Percentiles rank a stretch among this genome's conserved stretches.
Evolutionary conservation across 2,113 vertebrate species (phyloP).

Genomic region (Phoenicopterus ruber): DNA sequence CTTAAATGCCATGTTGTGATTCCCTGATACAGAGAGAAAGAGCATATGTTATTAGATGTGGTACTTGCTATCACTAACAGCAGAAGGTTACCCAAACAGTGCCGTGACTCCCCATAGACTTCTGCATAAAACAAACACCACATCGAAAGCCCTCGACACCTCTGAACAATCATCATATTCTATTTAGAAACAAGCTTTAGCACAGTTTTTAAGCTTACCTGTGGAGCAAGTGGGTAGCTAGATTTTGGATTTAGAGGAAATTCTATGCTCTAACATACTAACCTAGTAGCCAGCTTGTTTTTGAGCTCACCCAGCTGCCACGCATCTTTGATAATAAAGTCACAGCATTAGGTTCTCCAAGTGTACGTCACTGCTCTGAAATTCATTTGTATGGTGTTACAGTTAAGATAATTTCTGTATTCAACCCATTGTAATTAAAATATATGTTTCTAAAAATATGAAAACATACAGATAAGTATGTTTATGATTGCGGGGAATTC

Average conservation of each 20-base stretch:
- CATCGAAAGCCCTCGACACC: neutral
- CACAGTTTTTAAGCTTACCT: neutral
- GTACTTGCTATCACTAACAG: neutral
- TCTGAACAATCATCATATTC: neutral
- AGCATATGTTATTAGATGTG: neutral
- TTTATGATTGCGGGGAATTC: neutral
- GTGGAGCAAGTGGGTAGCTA: neutral
- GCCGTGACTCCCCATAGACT: neutral
- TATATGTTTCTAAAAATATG: fast-evolving
- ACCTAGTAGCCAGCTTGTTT: neutral
- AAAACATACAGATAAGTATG: neutral
- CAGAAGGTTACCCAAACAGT: neutral
- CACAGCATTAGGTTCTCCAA: neutral
- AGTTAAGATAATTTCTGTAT: neutral
- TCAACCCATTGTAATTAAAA: neutral
- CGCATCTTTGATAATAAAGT: neutral
- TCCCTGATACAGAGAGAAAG: neutral
- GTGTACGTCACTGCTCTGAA: neutral
- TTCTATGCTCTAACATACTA: neutral
- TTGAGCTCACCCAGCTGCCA: fast-evolving
- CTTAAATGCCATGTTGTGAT: neutral
- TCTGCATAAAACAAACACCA: neutral
- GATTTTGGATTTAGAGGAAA: neutral
- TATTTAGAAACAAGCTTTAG: neutral
- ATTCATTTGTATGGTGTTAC: neutral